Evolutionary conservation across 2,888 invertebrate genomes (phyloP).

Genomic region (Phasia obesa): DNA sequence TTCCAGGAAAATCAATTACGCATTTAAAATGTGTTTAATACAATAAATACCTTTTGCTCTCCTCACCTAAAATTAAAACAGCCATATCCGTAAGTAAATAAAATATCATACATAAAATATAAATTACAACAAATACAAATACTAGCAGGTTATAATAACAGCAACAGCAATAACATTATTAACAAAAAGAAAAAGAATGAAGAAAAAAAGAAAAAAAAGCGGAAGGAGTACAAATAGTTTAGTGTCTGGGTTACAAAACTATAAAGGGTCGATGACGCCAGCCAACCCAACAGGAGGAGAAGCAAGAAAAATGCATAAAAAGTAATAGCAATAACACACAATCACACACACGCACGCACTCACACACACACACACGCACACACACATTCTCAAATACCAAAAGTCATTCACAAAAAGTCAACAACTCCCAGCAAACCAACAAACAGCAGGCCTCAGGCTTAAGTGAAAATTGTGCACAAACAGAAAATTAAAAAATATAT

Average conservation of each 20-base stretch:
- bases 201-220: no score
- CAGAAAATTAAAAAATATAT: not conserved
- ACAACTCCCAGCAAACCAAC: constrained; percentile 60
- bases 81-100: no score
- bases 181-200: no score
- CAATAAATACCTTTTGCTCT: no score
- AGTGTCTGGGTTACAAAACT: constrained; percentile 69
- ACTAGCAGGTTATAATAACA: no score
- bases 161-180: not conserved
- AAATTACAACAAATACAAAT: not conserved
- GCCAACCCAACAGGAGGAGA: constrained; percentile 59
- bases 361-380: not conserved
- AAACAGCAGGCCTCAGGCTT: constrained; percentile 17
- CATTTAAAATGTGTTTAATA: no score
- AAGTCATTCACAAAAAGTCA: constrained; percentile 71
- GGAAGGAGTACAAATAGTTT: constrained; percentile 66
- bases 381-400: constrained; percentile 3
- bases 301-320: constrained; percentile 33
- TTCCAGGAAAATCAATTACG: no score
- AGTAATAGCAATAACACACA: constrained; percentile 43
- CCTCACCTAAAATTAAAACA: no score
- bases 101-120: not conserved
- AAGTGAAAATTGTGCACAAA: constrained; percentile 3
- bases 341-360: not conserved
- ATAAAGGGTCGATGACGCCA: constrained; percentile 70